These are phyloP conservation scores for Caenorhabditis briggsae DNA, from an alignment of 1,140 invertebrate species.

Conservation along the genomic window DNA sequence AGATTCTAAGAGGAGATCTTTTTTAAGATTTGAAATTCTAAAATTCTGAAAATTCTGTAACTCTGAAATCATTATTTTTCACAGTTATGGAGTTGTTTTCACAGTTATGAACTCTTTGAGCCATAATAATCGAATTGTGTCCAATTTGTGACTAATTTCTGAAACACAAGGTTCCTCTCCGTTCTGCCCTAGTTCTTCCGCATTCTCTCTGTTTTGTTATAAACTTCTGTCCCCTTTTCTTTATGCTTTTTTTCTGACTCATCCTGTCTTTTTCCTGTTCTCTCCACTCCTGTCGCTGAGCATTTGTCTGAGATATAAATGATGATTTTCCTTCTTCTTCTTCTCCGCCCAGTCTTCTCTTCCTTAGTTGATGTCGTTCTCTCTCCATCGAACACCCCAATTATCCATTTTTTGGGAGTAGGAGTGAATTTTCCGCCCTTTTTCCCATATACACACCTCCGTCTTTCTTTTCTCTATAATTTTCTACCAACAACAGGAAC, in stretches of 20 bases:
- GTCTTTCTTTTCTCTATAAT: neutral
- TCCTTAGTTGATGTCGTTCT: neutral
- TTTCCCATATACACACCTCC: neutral
- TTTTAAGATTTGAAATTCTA: too few relatives aligned
- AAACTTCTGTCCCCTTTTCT: neutral
- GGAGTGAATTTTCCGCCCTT: neutral
- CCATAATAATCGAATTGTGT: too few relatives aligned
- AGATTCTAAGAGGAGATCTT: too few relatives aligned
- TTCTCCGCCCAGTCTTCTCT: neutral
- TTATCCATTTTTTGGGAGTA: neutral
- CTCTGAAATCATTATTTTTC: too few relatives aligned
- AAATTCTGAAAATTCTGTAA: too few relatives aligned
- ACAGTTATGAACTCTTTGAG: too few relatives aligned
- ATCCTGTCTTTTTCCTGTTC: neutral
- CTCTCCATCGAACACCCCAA: neutral
- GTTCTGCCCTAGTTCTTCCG: too few relatives aligned
- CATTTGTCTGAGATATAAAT: too few relatives aligned
- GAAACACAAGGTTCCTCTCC: too few relatives aligned
- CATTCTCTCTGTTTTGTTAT: neutral
- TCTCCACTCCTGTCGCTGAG: neutral
- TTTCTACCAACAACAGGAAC: neutral
- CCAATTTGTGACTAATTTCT: too few relatives aligned
- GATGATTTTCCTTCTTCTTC: neutral
- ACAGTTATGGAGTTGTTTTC: too few relatives aligned
- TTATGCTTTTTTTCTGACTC: neutral